Evolutionary conservation across 2,797 vertebrate species (phyloP), one percentile per base, ranked within the genome.

Genomic region (Xiphorhynchus erythropygius): DNA sequence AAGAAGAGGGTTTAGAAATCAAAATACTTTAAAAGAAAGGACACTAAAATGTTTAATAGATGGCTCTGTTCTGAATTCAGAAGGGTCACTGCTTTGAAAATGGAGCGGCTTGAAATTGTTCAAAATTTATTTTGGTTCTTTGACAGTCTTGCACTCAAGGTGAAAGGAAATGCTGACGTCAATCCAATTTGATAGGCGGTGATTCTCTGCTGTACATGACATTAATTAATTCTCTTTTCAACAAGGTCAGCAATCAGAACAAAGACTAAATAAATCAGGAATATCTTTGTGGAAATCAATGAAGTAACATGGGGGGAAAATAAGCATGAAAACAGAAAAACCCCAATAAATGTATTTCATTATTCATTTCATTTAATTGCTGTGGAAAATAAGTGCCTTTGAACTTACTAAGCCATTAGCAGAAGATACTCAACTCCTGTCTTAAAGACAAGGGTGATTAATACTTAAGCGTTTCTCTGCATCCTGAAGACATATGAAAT

Each of bases 281-380:
- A 82, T 85, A 92, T 84, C 60, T 89, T 79, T 67, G 41, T 84
- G 71, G 46, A 87, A 92, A 93, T 87, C 93, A 89, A 92, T 93
- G 60, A 87, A 74, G 46, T 74, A 83, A 47, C 52, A 82, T 3
- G 7, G 12, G 11, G 11, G 59, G 23, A 83, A 93, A 92, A 57
- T 32, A 77, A 90, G 56, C 32, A 7, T 64, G 56, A 96, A 44
- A 92, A 46, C 14, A 92, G 75, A 93, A 90, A 90, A 77, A 92
- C 75, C 52, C 92, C 2, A 70, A 70, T 87, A 96, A 91, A 73
- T 49, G 44, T 62, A 89, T 75, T 87, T 90, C 78, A 93, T 93
- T 96, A 90, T 86, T 90, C 52, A 95, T 93, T 94, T 91, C 77
- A 84, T 41, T 88, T 95, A 96, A 97, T 89, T 86, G 89, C 83